Percentiles rank a stretch among this genome's conserved stretches.
Evolutionary conservation across 1,140 invertebrate species (phyloP).

Genomic region (Dinoponera quadriceps): DNA sequence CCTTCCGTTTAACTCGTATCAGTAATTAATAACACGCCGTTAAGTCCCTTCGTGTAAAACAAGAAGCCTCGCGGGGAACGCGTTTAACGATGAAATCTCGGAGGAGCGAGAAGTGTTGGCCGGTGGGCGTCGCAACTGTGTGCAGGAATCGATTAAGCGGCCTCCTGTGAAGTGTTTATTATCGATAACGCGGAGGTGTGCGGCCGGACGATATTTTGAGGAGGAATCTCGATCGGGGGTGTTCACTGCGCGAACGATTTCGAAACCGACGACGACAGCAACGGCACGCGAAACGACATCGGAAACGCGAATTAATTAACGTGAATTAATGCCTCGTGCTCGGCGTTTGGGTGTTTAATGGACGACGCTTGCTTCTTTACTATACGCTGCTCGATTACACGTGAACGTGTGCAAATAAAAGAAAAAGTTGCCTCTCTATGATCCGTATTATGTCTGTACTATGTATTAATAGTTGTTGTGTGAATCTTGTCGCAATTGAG

Average conservation of each 20-base stretch:
- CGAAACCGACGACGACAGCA: no score
- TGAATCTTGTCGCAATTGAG: no score
- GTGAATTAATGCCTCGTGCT: not conserved
- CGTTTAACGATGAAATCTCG: constrained; percentile 60
- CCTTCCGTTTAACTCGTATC: constrained; percentile 77
- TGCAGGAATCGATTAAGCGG: constrained; percentile 50
- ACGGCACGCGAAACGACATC: no score
- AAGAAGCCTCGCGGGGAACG: constrained; percentile 36
- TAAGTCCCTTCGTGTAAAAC: constrained; percentile 69
- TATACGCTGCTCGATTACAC: not conserved
- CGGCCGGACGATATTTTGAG: not conserved
- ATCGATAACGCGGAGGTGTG: constrained; percentile 29
- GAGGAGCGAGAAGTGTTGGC: constrained; percentile 31
- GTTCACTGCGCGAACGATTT: constrained; percentile 7
- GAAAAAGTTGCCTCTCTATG: no score
- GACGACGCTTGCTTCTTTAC: not conserved
- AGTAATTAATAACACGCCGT: constrained; percentile 80
- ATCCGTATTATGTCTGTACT: no score
- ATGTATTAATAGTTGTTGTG: not conserved
- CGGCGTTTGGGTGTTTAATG: not conserved
- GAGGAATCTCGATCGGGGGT: constrained; percentile 1
- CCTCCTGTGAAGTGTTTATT: constrained; percentile 58
- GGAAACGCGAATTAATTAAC: no score
- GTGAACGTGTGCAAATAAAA: no score
- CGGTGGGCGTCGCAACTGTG: not conserved